phyloP scores from a whole-genome alignment of 1,140 invertebrate species.

The Apis mellifera region Amel_HAv3.1 CM009934.2:6487501-6488000 shows the following conservation, averaged over 20 bases:
- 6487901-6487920: slow-evolving; percentile 58
- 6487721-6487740: not conserved
- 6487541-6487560: too few relatives aligned
- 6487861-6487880: slow-evolving; percentile 72
- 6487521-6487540: too few relatives aligned
- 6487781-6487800: slow-evolving; percentile 48
- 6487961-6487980: slow-evolving; percentile 76
- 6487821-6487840: slow-evolving; percentile 75
- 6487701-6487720: not conserved
- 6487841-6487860: slow-evolving; percentile 73
- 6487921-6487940: slow-evolving; percentile 45
- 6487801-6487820: slow-evolving; percentile 71
- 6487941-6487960: slow-evolving; percentile 31
- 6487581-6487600: too few relatives aligned
- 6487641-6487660: not conserved
- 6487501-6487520: too few relatives aligned
- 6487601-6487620: too few relatives aligned
- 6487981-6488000: slow-evolving; percentile 74
- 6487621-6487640: too few relatives aligned
- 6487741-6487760: not conserved
- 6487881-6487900: slow-evolving; percentile 56
- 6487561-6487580: too few relatives aligned
- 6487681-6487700: too few relatives aligned
- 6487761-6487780: slow-evolving; percentile 9
- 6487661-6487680: not conserved